Base-by-base conservation (phyloP, 2,113 vertebrate species). In the Murina feae region DNA sequence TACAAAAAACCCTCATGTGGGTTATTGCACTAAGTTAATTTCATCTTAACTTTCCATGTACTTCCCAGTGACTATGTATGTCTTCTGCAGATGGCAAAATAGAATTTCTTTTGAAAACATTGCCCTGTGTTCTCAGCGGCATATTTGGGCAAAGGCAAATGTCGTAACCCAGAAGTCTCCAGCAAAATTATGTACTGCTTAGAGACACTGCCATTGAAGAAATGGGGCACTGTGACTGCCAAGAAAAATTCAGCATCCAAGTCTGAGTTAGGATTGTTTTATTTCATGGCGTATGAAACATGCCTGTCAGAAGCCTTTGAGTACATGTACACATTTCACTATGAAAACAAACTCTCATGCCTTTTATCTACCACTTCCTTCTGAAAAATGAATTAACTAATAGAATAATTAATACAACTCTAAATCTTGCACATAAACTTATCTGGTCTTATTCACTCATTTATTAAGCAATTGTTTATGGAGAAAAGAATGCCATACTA, bases 131-230 rank as follows among this genome's bases (percentile, higher is more conserved):
- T 90, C 66, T 96, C 86, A 85, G 83, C 0, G 12, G 89, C 37
- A 85, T 95, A 95, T 94, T 94, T 96, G 93, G 94, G 89, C 82
- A 91, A 88, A 96, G 87, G 86, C 91, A 97, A 97, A 97, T 97
- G 94, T 96, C 96, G 95, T 91, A 95, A 90, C 86, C 72, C 96
- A 95, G 93, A 97, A 96, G 95, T 91, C 90, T 94, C 80, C 82
- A 95, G 88, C 81, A 82, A 96, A 96, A 92, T 71, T 92, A 32
- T 68, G 92, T 66, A 44, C 32, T 86, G 94, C 91, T 89, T 84
- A 89, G 71, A 96, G 55, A 96, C 18, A 75, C 30, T 90, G 81
- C 76, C 76, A 90, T 35, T 89, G 95, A 94, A 82, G 92, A 97
- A 95, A 94, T 65, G 75, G 35, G 91, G 89, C 81, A 89, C 30